A percentile compares a stretch with the other conserved stretches of the same genome.
Evolutionary conservation across 2,797 vertebrate genomes (phyloP).

Genomic region (Zonotrichia albicollis): DNA sequence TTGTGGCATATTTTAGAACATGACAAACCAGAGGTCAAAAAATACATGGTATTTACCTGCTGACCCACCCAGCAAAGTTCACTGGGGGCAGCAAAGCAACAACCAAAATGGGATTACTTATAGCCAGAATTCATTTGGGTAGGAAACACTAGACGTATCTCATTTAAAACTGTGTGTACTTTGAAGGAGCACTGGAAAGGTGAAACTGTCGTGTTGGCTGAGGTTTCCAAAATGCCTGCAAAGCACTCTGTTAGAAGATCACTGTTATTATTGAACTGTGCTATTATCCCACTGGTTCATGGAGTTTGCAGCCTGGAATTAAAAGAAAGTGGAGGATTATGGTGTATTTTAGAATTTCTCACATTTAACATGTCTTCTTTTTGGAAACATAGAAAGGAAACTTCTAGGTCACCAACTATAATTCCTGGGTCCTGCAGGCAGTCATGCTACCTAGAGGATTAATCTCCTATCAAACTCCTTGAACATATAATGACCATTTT

Average conservation of each 20-base stretch:
- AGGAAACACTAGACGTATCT: background rate
- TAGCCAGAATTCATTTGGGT: background rate
- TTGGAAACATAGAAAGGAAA: background rate
- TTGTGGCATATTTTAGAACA: background rate
- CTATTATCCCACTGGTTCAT: background rate
- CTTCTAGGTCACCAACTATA: background rate
- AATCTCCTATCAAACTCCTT: background rate
- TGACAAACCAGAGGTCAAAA: background rate
- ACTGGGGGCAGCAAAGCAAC: background rate
- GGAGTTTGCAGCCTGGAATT: background rate
- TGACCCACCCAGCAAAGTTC: background rate
- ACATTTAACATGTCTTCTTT: background rate
- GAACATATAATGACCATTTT: slow-evolving; percentile 7
- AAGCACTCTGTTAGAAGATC: background rate
- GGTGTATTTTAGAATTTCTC: background rate
- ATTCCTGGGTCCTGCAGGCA: background rate
- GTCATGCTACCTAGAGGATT: background rate
- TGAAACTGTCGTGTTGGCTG: background rate
- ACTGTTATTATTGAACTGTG: background rate
- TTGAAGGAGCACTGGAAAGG: background rate
- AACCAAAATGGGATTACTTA: background rate
- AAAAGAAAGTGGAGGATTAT: background rate
- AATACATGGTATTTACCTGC: background rate
- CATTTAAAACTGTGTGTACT: background rate
- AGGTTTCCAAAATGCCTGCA: background rate